phyloP scores from a whole-genome alignment of 2,888 invertebrate genomes.

The Cataglyphis rosenhaueri region DNA sequence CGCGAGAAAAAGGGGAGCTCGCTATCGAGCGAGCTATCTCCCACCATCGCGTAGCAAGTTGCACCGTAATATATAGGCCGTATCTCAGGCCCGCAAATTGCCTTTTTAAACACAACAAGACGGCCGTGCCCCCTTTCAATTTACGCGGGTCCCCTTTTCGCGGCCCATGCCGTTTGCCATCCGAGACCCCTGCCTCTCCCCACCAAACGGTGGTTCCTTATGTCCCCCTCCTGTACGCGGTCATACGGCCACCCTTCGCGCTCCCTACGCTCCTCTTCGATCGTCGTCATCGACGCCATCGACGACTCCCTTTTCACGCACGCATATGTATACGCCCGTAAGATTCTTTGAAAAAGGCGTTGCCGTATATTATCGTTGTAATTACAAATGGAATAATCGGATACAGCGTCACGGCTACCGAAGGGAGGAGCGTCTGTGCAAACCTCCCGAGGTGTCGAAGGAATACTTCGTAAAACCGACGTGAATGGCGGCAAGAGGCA shows the following conservation, averaged over 20 bases:
- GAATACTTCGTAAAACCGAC: slow-evolving; percentile 3
- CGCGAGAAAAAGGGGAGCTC: slow-evolving; percentile 45
- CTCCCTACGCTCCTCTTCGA: slow-evolving; percentile 1
- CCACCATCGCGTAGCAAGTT: slow-evolving; percentile 77
- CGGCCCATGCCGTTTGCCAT: slow-evolving; percentile 77
- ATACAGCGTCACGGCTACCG: slow-evolving; percentile 58
- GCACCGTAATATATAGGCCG: slow-evolving; percentile 83
- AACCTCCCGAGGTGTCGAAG: slow-evolving; percentile 45
- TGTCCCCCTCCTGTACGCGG: slow-evolving; percentile 1
- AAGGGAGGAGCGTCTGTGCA: not conserved
- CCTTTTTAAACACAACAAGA: slow-evolving; percentile 85
- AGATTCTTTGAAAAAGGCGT: slow-evolving; percentile 58
- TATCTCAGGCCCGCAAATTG: slow-evolving; percentile 85
- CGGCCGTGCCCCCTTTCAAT: slow-evolving; percentile 84
- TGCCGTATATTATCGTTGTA: slow-evolving; percentile 61
- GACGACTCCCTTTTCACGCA: slow-evolving; percentile 17
- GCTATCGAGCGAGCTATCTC: slow-evolving; percentile 83
- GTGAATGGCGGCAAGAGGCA: not conserved
- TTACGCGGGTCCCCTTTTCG: slow-evolving; percentile 82
- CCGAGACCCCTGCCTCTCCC: slow-evolving; percentile 44
- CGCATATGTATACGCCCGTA: slow-evolving; percentile 40
- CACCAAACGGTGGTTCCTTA: slow-evolving; percentile 43
- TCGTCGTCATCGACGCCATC: slow-evolving; percentile 47
- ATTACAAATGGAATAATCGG: slow-evolving; percentile 66
- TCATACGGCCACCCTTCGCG: slow-evolving; percentile 35